Evolutionary conservation across 2,888 invertebrate species (phyloP), one percentile per base, ranked within the genome.

Genomic region (Torymus auratus): DNA sequence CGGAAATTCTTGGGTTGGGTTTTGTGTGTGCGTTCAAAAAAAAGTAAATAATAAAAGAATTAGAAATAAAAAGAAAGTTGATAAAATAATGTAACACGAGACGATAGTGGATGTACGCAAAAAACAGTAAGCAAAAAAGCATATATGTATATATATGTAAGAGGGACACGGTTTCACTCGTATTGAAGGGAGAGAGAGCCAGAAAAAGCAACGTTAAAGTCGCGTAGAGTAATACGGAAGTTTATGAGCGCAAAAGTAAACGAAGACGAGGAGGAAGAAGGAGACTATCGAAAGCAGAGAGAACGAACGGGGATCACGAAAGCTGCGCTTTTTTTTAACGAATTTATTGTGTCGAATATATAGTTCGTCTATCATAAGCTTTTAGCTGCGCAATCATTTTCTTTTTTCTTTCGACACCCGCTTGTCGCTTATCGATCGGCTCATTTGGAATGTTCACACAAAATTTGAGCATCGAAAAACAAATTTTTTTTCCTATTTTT

Each of bases 261-360:
- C 52, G 71, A 80, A 82, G 84, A 84, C 76, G 82, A 84, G 84
- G 83, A 84, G 85, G 84, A 84, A 81, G 83, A 83, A 83, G 83
- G 81, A 81, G 75, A 78, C 73, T 77, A 82, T 73, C 80, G 73
- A 80, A 69, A 80, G 82, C 74, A 74, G 64, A 78, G 52, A 80
- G 82, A 80, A 80, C 79, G 82, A 82, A 82, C 79, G 79, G 72
- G 69, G 70, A 77, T 79, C 72, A 72, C 69, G 52, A 76, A 68
- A 50, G 60, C 67, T 71, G 73, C 72, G 77, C 69, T 81, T 62
- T 70, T 53, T 60, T 28, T n/a, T 41, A 41, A 69, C 56, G 61
- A 78, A 77, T 15, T 67, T 73, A 28, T 69, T 69, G 55, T 62
- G 60, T 74, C 58, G 23, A 67, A 61, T 20, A 62, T 50, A 13